Evolutionary conservation across 2,888 invertebrate species (phyloP).

Genomic region (Euproctis similis): DNA sequence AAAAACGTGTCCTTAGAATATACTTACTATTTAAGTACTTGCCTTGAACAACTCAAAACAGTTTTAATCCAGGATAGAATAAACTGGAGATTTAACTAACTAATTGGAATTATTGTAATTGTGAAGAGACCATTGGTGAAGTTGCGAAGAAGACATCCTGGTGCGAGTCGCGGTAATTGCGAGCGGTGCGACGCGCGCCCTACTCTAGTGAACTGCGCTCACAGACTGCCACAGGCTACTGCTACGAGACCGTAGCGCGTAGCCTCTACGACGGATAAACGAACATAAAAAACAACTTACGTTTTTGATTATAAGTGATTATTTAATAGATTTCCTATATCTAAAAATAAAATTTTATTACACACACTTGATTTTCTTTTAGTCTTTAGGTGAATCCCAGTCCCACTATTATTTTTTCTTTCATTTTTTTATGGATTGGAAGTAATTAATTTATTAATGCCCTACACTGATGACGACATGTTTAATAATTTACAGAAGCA

Average conservation of each 20-base stretch:
- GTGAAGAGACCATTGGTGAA: constrained; percentile 25
- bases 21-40: constrained; percentile 16
- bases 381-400: no score
- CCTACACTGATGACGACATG: no score
- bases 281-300: no score
- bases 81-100: no score
- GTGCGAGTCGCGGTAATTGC: constrained; percentile 20
- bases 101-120: constrained; percentile 26
- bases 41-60: constrained; percentile 19
- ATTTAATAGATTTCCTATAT: no score
- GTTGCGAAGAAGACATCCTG: constrained; percentile 27
- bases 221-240: constrained; percentile 45
- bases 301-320: no score
- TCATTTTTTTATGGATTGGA: no score
- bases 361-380: no score
- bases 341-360: no score
- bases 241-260: constrained; percentile 34
- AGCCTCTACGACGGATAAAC: constrained; percentile 29
- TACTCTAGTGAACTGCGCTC: constrained; percentile 53
- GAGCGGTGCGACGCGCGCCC: constrained; percentile 46
- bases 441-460: no score
- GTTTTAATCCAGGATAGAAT: constrained; percentile 14
- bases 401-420: no score
- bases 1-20: neutral
- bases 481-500: no score